A percentile compares a stretch with the other conserved stretches of the same genome.
phyloP scores from a whole-genome alignment of 1,140 invertebrate species.

The Drosophila grimshawi region DNA sequence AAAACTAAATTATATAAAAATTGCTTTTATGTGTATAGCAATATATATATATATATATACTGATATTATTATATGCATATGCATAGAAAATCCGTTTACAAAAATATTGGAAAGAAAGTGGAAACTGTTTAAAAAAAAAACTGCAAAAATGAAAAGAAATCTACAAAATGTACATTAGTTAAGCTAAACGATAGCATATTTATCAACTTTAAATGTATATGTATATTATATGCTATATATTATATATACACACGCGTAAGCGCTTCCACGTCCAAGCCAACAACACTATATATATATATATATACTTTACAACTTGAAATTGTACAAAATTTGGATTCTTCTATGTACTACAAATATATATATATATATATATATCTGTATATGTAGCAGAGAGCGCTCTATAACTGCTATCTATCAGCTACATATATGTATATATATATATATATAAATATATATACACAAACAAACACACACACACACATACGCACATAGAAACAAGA shows the following conservation, averaged over 20 bases:
- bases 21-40: conserved; percentile 72
- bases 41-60: conserved; percentile 47
- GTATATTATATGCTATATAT: conserved; percentile 20
- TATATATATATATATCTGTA: not conserved
- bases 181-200: conserved; percentile 43
- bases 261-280: conserved; percentile 34
- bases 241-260: conserved; percentile 15
- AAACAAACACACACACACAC: conserved; percentile 37
- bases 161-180: conserved; percentile 51
- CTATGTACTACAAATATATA: not conserved
- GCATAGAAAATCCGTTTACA: conserved; percentile 18
- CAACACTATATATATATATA: conserved; percentile 1
- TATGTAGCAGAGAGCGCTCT: conserved; percentile 2
- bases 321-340: conserved; percentile 35
- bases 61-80: conserved; percentile 35
- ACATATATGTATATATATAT: conserved; percentile 12
- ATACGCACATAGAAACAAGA: conserved; percentile 78
- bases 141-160: conserved; percentile 10
- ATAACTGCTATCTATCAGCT: not conserved
- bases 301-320: conserved; percentile 5
- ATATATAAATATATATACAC: conserved; percentile 35
- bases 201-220: conserved; percentile 42
- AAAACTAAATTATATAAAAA: conserved; percentile 43
- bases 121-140: conserved; percentile 19
- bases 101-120: not conserved